phyloP scores from a whole-genome alignment of 2,113 vertebrate genomes.

The Gymnobelideus leadbeateri region DNA sequence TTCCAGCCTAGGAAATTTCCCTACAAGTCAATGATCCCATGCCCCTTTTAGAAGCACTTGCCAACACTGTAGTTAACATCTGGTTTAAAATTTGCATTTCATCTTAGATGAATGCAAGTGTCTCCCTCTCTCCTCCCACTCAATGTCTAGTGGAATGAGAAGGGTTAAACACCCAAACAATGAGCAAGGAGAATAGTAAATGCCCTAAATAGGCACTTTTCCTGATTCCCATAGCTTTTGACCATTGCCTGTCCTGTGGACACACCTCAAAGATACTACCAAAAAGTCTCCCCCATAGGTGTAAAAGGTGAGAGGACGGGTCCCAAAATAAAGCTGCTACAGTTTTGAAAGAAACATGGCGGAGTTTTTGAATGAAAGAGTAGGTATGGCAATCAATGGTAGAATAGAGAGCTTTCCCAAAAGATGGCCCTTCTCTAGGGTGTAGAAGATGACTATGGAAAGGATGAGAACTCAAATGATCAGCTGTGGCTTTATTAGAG shows the following conservation, averaged over 20 bases:
- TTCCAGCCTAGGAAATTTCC: constrained; percentile 50
- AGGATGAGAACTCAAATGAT: constrained; percentile 53
- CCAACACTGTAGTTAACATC: constrained; percentile 58
- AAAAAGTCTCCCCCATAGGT: constrained; percentile 58
- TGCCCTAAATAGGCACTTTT: constrained; percentile 47
- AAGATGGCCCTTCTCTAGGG: constrained; percentile 70
- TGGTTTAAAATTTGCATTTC: constrained; percentile 52
- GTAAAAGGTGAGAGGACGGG: constrained; percentile 59
- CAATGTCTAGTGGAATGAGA: constrained; percentile 30
- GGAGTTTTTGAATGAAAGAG: constrained; percentile 48
- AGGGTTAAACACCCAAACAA: constrained; percentile 45
- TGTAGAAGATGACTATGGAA: constrained; percentile 49
- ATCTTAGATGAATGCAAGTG: constrained; percentile 55
- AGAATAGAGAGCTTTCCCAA: constrained; percentile 78
- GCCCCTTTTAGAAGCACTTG: constrained; percentile 67
- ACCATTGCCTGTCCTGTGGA: constrained; percentile 68
- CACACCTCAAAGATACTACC: constrained; percentile 77
- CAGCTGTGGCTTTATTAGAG: constrained; percentile 70
- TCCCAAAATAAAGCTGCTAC: constrained; percentile 62
- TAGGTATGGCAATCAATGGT: constrained; percentile 71
- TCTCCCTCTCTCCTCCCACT: constrained; percentile 40
- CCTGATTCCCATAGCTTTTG: constrained; percentile 48
- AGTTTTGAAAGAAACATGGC: constrained; percentile 58
- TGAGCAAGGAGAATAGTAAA: constrained; percentile 54
- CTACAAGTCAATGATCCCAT: constrained; percentile 62